These are phyloP conservation scores for Eupithecia vulgata DNA, from an alignment of 2,888 invertebrate genomes.

Conservation along the genomic window DNA sequence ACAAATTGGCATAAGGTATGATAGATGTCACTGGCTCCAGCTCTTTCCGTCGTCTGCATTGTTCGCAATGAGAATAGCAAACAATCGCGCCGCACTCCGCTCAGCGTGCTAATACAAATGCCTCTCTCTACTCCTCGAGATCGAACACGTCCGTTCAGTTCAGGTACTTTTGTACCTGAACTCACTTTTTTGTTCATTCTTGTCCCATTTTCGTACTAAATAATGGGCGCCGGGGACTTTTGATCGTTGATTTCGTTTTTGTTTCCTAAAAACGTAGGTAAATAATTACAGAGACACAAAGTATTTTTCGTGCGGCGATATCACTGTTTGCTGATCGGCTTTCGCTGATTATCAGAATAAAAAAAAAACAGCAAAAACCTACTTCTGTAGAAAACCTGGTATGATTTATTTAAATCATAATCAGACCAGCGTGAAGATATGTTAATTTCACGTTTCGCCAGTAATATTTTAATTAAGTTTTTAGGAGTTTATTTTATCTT, in stretches of 20 bases:
- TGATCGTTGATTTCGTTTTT: constrained; percentile 27
- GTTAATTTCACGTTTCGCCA: background rate
- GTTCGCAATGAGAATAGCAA: constrained; percentile 70
- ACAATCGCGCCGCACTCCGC: constrained; percentile 57
- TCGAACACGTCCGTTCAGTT: constrained; percentile 40
- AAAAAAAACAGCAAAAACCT: background rate
- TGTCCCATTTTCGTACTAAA: constrained; percentile 22
- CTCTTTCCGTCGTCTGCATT: constrained; percentile 49
- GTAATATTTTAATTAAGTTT: background rate
- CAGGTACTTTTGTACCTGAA: constrained; percentile 34
- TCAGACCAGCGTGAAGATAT: background rate
- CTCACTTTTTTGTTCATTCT: constrained; percentile 28
- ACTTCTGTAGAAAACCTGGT: too few relatives aligned
- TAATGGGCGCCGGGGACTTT: constrained; percentile 23
- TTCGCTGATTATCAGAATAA: background rate
- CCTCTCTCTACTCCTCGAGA: constrained; percentile 37
- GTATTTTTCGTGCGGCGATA: background rate
- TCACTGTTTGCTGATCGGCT: background rate
- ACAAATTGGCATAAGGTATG: background rate
- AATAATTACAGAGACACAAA: constrained; percentile 6
- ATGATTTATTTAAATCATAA: background rate
- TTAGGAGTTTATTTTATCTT: background rate
- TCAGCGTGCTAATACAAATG: constrained; percentile 43
- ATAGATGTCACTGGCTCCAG: background rate
- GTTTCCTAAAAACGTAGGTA: constrained; percentile 18